These are phyloP conservation scores for Aspiorhynchus laticeps DNA, from an alignment of 2,113 vertebrate species.

Conservation along the genomic window DNA sequence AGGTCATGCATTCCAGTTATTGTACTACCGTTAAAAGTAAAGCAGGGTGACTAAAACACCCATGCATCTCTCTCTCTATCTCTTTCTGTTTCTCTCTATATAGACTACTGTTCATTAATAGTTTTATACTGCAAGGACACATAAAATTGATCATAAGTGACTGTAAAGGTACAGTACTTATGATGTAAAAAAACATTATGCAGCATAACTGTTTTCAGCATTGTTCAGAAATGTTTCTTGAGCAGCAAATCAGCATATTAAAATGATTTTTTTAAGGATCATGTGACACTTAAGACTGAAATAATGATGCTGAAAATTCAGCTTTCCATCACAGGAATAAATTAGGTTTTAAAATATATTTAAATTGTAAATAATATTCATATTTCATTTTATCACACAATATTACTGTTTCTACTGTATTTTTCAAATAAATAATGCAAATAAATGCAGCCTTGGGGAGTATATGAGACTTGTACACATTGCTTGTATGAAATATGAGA, in stretches of 20 bases:
- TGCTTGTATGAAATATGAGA: background rate
- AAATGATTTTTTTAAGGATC: background rate
- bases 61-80: background rate
- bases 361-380: background rate
- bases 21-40: background rate
- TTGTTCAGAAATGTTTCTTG: background rate
- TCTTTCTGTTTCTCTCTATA: background rate
- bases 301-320: no score
- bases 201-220: background rate
- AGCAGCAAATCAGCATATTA: background rate
- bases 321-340: no score
- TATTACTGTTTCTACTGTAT: background rate
- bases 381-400: background rate
- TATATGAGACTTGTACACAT: no score
- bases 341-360: no score
- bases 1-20: constrained; percentile 51
- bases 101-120: background rate
- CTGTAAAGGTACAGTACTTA: background rate
- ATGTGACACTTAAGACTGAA: no score
- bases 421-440: background rate
- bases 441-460: no score
- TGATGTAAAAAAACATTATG: background rate
- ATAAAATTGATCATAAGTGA: background rate
- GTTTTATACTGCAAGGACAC: background rate
- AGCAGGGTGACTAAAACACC: background rate